Conservation (phyloP, 2,888 invertebrate genomes). For the Apamea crenata region DNA sequence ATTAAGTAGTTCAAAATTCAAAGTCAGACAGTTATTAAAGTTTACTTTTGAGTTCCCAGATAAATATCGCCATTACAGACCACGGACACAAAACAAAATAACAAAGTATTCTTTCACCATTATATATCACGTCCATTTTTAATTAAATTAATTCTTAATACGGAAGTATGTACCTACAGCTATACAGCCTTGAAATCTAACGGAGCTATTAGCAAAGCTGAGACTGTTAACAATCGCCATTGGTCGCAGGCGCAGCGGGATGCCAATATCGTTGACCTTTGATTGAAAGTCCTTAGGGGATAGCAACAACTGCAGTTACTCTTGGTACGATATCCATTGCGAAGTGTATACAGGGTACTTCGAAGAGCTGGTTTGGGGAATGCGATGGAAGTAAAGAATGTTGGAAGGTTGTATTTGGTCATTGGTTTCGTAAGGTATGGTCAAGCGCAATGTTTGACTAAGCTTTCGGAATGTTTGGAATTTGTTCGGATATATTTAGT, state of each 20-base stretch:
- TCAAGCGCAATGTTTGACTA: conserved; percentile 35
- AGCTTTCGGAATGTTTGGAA: conserved; percentile 23
- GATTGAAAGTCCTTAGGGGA: conserved; percentile 17
- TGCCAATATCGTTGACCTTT: conserved; percentile 45
- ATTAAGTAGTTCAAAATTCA: not conserved
- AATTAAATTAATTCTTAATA: conserved; percentile 48
- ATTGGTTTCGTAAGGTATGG: conserved; percentile 18
- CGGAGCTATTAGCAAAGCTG: conserved; percentile 31
- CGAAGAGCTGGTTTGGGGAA: not conserved
- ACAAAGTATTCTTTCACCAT: not conserved
- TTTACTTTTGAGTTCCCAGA: not conserved
- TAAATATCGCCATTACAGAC: not conserved
- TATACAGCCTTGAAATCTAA: conserved; percentile 48
- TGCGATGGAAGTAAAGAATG: conserved; percentile 20
- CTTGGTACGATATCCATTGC: not conserved
- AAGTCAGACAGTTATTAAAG: not conserved
- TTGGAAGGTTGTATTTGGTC: not conserved
- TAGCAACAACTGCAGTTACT: not conserved
- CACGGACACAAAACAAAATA: not conserved
- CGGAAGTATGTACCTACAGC: conserved; percentile 27
- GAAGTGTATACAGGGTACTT: not conserved
- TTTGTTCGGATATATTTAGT: conserved; percentile 8
- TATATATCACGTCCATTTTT: conserved; percentile 16
- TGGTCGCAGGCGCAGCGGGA: conserved; percentile 56
- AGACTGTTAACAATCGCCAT: conserved; percentile 45